Evolutionary conservation across 2,888 invertebrate genomes (phyloP).

Genomic region (Parnassius smintheus): DNA sequence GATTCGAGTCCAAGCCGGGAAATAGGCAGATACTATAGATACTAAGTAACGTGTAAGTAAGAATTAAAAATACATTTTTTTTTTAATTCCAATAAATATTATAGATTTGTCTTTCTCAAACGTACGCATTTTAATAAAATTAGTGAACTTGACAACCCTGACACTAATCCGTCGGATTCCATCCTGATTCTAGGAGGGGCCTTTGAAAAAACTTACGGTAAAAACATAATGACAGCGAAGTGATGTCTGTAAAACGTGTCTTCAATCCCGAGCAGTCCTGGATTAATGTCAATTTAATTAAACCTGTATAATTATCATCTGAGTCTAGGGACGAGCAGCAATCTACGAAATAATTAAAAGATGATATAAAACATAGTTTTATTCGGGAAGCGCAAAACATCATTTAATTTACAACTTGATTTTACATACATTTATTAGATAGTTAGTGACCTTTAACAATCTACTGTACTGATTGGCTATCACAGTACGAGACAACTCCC

Average conservation of each 20-base stretch:
- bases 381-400: too few relatives aligned
- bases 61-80: too few relatives aligned
- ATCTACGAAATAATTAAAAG: conserved; percentile 10
- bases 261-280: conserved; percentile 63
- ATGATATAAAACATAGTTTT: neutral
- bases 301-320: conserved; percentile 75
- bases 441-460: too few relatives aligned
- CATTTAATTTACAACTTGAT: too few relatives aligned
- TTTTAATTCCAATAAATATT: too few relatives aligned
- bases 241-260: conserved; percentile 57
- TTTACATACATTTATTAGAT: too few relatives aligned
- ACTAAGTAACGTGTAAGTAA: too few relatives aligned
- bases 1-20: too few relatives aligned
- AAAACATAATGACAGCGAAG: conserved; percentile 73
- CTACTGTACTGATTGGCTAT: too few relatives aligned
- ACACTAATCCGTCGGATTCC: conserved; percentile 54
- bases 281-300: conserved; percentile 80
- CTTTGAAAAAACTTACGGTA: conserved; percentile 60
- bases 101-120: neutral
- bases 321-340: conserved; percentile 39
- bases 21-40: too few relatives aligned
- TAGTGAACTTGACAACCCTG: conserved; percentile 35
- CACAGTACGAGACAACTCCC: too few relatives aligned
- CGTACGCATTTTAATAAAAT: conserved; percentile 27
- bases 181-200: conserved; percentile 52